phyloP scores from a whole-genome alignment of 2,888 invertebrate genomes.

The Volucella bombylans region DNA sequence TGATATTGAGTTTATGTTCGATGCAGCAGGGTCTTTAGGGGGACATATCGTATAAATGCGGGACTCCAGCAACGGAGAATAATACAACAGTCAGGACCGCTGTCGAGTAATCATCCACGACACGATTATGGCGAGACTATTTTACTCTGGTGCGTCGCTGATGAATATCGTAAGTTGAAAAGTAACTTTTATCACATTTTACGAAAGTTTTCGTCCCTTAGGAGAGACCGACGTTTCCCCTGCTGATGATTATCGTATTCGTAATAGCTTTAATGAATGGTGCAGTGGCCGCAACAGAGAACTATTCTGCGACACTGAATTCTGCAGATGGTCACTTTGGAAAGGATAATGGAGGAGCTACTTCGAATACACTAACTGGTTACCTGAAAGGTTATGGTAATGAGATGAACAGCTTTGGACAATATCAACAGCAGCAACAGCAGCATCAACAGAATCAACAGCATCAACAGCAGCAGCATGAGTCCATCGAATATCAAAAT shows the following conservation, averaged over 20 bases:
- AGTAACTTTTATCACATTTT: slow-evolving; percentile 37
- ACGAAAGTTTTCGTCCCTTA: slow-evolving; percentile 30
- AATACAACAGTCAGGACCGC: slow-evolving; percentile 64
- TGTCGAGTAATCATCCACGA: slow-evolving; percentile 64
- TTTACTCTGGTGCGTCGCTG: slow-evolving; percentile 33
- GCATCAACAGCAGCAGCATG: slow-evolving; percentile 32
- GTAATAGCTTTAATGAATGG: slow-evolving; percentile 36
- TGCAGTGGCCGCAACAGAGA: slow-evolving; percentile 38
- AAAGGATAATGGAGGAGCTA: slow-evolving; percentile 74
- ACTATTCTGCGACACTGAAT: slow-evolving; percentile 51
- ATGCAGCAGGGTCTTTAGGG: slow-evolving; percentile 54
- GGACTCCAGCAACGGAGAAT: slow-evolving; percentile 39
- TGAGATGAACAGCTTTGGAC: slow-evolving; percentile 44
- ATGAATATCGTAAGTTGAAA: slow-evolving; percentile 66
- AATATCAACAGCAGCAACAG: no score
- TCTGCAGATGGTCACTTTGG: slow-evolving; percentile 75
- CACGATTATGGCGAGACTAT: slow-evolving; percentile 58
- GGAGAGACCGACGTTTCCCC: slow-evolving; percentile 36
- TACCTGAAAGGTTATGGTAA: slow-evolving; percentile 51
- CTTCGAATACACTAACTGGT: slow-evolving; percentile 65
- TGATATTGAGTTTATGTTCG: slow-evolving; percentile 60
- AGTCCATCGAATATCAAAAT: slow-evolving; percentile 45
- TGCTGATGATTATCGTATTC: slow-evolving; percentile 53
- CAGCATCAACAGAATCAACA: no score
- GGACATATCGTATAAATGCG: slow-evolving; percentile 68